Conservation (phyloP, 2,797 vertebrate species). For the Rhabdophis nuchalis region DNA sequence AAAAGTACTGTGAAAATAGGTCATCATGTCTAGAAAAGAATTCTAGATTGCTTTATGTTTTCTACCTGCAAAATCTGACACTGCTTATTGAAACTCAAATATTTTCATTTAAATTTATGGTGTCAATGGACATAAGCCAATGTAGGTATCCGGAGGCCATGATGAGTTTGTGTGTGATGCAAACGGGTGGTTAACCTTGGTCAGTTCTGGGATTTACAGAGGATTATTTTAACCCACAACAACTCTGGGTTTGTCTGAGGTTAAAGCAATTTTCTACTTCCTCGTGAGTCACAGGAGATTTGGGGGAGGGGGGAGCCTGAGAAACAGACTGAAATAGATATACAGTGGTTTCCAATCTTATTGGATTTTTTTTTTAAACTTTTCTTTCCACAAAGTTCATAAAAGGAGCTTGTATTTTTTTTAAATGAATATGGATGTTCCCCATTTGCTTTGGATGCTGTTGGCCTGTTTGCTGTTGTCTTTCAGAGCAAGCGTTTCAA, state of each 20-base stretch:
- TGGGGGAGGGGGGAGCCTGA: neutral
- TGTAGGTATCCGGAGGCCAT: neutral
- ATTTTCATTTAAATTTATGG: constrained; percentile 3
- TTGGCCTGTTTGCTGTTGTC: neutral
- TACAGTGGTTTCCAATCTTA: neutral
- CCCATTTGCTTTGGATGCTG: neutral
- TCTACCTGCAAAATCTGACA: constrained; percentile 15
- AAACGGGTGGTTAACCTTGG: neutral
- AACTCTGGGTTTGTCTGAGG: neutral
- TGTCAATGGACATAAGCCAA: constrained; percentile 2
- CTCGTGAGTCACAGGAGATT: neutral
- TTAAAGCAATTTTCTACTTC: neutral
- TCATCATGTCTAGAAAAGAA: neutral
- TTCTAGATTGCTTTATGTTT: neutral
- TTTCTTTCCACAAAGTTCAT: neutral
- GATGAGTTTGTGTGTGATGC: neutral
- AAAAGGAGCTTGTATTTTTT: neutral
- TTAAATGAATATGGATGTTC: neutral
- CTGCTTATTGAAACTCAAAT: neutral
- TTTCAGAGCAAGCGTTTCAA: neutral
- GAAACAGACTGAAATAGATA: neutral
- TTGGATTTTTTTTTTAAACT: neutral
- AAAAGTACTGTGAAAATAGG: neutral
- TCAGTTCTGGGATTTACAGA: neutral
- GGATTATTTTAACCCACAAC: neutral